Percentiles rank a stretch among this genome's conserved stretches.
Evolutionary conservation across 1,140 invertebrate genomes (phyloP).

Genomic region (Bactericera cockerelli): DNA sequence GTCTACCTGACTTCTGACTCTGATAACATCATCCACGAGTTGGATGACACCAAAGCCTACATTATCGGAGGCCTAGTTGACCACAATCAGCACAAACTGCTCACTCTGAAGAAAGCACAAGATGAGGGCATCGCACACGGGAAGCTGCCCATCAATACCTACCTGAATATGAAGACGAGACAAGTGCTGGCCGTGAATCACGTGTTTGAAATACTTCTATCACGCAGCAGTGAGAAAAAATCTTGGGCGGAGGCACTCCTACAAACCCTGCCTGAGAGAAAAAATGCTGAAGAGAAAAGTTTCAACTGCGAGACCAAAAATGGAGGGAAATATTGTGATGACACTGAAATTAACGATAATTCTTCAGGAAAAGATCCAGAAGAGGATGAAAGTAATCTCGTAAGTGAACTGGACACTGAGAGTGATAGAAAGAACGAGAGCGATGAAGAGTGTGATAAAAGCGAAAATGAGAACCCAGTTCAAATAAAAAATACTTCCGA

Average conservation of each 20-base stretch:
- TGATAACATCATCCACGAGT: conserved; percentile 59
- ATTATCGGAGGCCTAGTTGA: conserved; percentile 95
- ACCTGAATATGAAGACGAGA: conserved; percentile 80
- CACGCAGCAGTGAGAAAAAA: conserved; percentile 49
- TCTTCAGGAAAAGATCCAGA: too few relatives aligned
- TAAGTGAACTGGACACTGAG: too few relatives aligned
- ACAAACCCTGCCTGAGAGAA: conserved; percentile 57
- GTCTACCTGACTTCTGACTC: conserved; percentile 93
- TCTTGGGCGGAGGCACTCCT: conserved; percentile 76
- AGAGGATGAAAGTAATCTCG: too few relatives aligned
- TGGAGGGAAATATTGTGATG: too few relatives aligned
- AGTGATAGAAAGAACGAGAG: too few relatives aligned
- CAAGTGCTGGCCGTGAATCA: conserved; percentile 94
- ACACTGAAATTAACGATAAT: too few relatives aligned
- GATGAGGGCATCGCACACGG: conserved; percentile 67
- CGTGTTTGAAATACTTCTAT: conserved; percentile 82
- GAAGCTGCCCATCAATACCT: conserved; percentile 75
- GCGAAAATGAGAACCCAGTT: too few relatives aligned
- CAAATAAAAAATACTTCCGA: too few relatives aligned
- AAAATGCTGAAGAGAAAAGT: conserved; percentile 29
- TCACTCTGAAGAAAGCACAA: conserved; percentile 66
- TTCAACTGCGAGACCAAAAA: too few relatives aligned
- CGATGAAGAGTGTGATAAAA: too few relatives aligned
- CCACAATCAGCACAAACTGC: conserved; percentile 86
- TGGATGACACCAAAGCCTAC: conserved; percentile 68